Evolutionary conservation across 2,888 invertebrate species (phyloP), one percentile per base, ranked within the genome.

Genomic region (Phortica magna): DNA sequence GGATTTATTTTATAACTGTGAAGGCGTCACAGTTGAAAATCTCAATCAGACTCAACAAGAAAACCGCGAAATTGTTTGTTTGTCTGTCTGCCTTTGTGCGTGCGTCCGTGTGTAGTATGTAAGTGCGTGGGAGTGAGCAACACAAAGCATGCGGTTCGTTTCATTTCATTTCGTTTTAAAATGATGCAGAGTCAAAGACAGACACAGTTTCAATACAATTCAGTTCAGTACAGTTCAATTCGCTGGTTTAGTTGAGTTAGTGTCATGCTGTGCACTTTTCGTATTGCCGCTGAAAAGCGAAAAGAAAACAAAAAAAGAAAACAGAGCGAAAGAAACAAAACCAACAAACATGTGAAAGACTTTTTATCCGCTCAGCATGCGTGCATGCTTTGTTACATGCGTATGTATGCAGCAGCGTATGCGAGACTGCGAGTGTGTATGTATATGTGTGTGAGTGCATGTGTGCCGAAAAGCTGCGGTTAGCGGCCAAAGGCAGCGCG

Each of bases 61-160:
- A 61, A 61, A 22, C 19, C 59, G 6, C 59, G 14, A 19, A 61
- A 61, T 61, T 61, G 59, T 55, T 55, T 55, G 55, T 31, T 31
- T 31, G 3, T 31, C 3, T 31, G 3, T 31, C 3, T 31, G 31
- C 31, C 31, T 31, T 31, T 31, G 31, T 31, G 31, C 31, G 31
- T 31, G 31, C 3, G n/a, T n/a, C n/a, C n/a, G n/a, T n/a, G n/a
- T n/a, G n/a, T n/a, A n/a, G n/a, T n/a, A n/a, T n/a, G n/a, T n/a
- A n/a, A n/a, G n/a, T n/a, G 1, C 3, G 31, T 31, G 3, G 31
- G 31, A 31, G 31, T 31, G 31, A 31, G 31, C 31, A 31, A 31
- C 48, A 48, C 48, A 9, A 48, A 48, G 48, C 14, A 14, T 48
- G 48, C 48, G 31, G 1, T 31, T 9, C 14, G 22, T 61, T 61